phyloP scores from a whole-genome alignment of 2,888 invertebrate species.

The Drosophila lacicola region DNA sequence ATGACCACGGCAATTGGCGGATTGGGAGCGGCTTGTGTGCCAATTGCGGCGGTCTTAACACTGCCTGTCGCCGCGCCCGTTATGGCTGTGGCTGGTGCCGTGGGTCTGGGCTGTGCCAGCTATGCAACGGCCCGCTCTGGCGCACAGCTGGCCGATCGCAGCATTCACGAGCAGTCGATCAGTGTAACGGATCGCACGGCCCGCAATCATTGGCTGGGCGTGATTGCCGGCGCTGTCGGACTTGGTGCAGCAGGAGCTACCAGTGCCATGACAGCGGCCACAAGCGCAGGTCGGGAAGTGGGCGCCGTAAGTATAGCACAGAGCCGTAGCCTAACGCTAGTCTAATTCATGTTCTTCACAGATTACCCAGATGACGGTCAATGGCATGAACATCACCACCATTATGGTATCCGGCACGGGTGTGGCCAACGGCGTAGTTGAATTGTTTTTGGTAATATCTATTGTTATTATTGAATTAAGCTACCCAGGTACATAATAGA shows the following conservation, averaged over 20 bases:
- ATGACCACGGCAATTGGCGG: conserved; percentile 62
- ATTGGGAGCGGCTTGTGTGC: conserved; percentile 62
- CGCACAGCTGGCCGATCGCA: conserved; percentile 70
- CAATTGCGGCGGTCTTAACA: conserved; percentile 54
- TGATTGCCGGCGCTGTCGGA: conserved; percentile 69
- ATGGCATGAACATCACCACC: conserved; percentile 82
- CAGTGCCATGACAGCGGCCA: conserved; percentile 62
- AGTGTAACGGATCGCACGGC: conserved; percentile 71
- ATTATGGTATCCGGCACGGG: conserved; percentile 81
- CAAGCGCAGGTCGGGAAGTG: conserved; percentile 73
- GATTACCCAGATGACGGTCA: conserved; percentile 72
- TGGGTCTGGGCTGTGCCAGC: conserved; percentile 65
- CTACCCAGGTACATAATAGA: background rate
- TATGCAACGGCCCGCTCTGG: conserved; percentile 75
- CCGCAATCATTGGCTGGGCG: conserved; percentile 76
- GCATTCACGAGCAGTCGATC: conserved; percentile 80
- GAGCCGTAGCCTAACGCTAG: background rate
- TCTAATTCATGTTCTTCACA: conserved; percentile 19
- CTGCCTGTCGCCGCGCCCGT: conserved; percentile 72
- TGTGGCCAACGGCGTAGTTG: conserved; percentile 74
- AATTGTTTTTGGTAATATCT: conserved; percentile 76
- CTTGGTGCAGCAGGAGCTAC: conserved; percentile 79
- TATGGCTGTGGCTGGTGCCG: conserved; percentile 56
- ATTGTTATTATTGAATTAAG: background rate
- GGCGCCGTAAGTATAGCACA: conserved; percentile 65